Conservation (phyloP, 2,797 vertebrate species). For the Clamator glandarius region DNA sequence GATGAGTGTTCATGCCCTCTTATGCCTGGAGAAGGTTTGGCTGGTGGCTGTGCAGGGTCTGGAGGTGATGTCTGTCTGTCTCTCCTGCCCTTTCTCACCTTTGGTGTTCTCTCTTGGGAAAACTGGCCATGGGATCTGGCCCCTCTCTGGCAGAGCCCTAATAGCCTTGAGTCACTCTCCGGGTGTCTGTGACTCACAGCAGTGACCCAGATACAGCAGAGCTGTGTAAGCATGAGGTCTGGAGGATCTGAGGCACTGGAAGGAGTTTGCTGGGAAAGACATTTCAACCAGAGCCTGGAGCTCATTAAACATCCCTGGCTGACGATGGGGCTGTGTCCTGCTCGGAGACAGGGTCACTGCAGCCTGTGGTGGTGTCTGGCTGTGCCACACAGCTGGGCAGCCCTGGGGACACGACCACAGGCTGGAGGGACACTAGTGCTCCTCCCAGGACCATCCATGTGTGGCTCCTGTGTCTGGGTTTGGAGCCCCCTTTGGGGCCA, state of each 20-base stretch:
- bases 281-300: neutral
- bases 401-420: rapidly evolving
- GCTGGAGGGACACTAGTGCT: neutral
- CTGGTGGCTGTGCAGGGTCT: neutral
- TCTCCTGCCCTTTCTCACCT: neutral
- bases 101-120: neutral
- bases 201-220: slow-evolving; percentile 56
- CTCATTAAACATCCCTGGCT: neutral
- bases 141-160: neutral
- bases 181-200: slow-evolving; percentile 53
- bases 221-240: neutral
- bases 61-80: neutral
- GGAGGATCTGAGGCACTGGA: neutral
- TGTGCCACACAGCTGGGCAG: neutral
- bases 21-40: rapidly evolving
- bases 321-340: neutral
- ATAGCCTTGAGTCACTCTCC: slow-evolving; percentile 5
- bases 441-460: neutral
- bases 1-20: rapidly evolving
- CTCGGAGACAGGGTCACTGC: rapidly evolving
- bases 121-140: neutral
- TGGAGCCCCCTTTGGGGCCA: neutral
- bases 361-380: rapidly evolving
- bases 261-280: neutral
- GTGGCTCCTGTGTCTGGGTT: rapidly evolving